Evolutionary conservation across 2,797 vertebrate genomes (phyloP).

Genomic region (Streptopelia turtur): DNA sequence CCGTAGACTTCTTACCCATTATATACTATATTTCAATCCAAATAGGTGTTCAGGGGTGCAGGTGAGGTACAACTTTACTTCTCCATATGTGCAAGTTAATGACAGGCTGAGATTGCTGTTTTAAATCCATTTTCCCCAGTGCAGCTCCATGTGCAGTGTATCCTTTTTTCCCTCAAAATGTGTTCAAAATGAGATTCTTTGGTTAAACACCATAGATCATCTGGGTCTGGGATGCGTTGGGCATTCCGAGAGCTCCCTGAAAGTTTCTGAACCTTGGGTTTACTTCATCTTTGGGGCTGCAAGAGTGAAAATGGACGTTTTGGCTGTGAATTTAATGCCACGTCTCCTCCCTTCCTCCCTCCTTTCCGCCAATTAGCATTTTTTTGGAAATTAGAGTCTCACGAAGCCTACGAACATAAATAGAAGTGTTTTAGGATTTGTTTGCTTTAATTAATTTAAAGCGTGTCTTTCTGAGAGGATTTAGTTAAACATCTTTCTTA

Average conservation of each 20-base stretch:
- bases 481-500: conserved; percentile 60
- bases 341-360: conserved; percentile 47
- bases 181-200: neutral
- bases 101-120: neutral
- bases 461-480: conserved; percentile 28
- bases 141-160: neutral
- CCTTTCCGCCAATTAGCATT: conserved; percentile 23
- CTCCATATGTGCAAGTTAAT: accelerated
- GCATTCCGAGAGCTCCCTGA: neutral
- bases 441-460: conserved; percentile 61
- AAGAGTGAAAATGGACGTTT: neutral
- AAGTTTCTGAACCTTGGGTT: neutral
- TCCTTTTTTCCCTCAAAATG: accelerated
- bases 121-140: neutral
- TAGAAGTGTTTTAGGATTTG: conserved; percentile 45
- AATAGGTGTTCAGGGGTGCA: neutral
- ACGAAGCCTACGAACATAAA: neutral
- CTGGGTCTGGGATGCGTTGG: neutral
- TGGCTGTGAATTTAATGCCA: neutral
- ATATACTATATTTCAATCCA: neutral
- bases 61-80: neutral
- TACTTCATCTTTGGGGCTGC: too few species aligned
- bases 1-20: neutral
- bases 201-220: accelerated
- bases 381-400: conserved; percentile 11